Conservation (phyloP, 2,113 vertebrate species). For the Acrocephalus kingi region DNA sequence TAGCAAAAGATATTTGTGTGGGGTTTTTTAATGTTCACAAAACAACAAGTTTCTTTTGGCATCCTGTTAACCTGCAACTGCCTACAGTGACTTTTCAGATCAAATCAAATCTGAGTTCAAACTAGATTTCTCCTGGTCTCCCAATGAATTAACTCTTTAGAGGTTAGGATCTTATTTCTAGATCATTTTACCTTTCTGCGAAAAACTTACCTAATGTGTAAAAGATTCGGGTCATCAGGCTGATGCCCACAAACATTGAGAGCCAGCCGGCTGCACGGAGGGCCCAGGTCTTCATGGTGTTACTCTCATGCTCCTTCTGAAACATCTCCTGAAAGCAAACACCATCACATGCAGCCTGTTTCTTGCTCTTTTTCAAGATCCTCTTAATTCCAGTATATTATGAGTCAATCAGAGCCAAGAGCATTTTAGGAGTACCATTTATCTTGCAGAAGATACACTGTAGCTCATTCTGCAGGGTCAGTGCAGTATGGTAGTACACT, state of each 20-base stretch:
- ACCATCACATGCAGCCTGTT: background rate
- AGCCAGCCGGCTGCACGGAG: constrained; percentile 88
- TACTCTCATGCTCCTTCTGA: constrained; percentile 83
- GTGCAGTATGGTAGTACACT: background rate
- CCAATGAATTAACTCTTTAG: background rate
- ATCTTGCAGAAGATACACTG: accelerated
- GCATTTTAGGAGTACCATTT: background rate
- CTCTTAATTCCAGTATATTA: background rate
- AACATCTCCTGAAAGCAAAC: constrained; percentile 86
- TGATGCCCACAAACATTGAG: constrained; percentile 92
- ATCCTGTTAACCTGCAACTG: background rate
- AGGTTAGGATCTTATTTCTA: background rate
- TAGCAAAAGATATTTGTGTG: background rate
- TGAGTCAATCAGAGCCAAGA: background rate
- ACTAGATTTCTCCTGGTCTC: background rate
- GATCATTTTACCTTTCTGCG: background rate
- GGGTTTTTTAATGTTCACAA: background rate
- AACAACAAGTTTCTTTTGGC: background rate
- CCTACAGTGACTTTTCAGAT: background rate
- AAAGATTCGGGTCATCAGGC: constrained; percentile 87
- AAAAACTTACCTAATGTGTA: constrained; percentile 85
- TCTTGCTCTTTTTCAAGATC: background rate
- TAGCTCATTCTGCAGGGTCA: background rate
- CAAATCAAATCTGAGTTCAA: background rate
- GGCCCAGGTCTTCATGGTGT: constrained; percentile 89